Conservation (phyloP, 2,113 vertebrate genomes). For the Hippocampus barbouri region DNA sequence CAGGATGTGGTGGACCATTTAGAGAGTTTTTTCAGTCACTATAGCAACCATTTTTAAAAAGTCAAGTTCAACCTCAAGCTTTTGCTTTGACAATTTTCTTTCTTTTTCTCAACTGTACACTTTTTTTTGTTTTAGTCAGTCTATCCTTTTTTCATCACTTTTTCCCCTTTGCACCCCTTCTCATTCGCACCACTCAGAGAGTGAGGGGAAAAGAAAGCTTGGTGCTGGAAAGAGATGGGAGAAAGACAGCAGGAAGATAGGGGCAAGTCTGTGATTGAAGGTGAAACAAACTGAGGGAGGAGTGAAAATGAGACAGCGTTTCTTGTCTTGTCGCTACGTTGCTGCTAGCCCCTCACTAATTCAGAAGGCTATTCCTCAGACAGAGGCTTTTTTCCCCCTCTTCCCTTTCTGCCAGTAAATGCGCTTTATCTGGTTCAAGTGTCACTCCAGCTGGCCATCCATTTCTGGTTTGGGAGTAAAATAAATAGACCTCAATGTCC, state of each 20-base stretch:
- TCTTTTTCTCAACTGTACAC: slow-evolving; percentile 4
- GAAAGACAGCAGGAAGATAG: slow-evolving; percentile 40
- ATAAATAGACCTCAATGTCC: slow-evolving; percentile 42
- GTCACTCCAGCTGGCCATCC: slow-evolving; percentile 60
- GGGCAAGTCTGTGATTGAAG: slow-evolving; percentile 59
- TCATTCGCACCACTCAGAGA: slow-evolving; percentile 57
- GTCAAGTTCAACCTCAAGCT: slow-evolving; percentile 55
- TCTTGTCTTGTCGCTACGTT: slow-evolving; percentile 62
- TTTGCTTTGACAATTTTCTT: slow-evolving; percentile 18
- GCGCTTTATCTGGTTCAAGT: slow-evolving; percentile 60
- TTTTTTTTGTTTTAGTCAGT: slow-evolving; percentile 3
- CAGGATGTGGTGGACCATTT: background rate
- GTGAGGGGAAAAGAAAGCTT: slow-evolving; percentile 40
- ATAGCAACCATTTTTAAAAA: slow-evolving; percentile 64
- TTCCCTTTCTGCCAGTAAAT: slow-evolving; percentile 48
- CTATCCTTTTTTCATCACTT: slow-evolving; percentile 23
- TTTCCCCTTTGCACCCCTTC: slow-evolving; percentile 37
- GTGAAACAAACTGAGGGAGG: slow-evolving; percentile 59
- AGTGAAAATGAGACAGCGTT: slow-evolving; percentile 67
- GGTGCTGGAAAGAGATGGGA: slow-evolving; percentile 46
- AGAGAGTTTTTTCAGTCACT: slow-evolving; percentile 35
- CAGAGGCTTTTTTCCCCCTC: slow-evolving; percentile 53
- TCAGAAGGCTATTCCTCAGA: slow-evolving; percentile 61
- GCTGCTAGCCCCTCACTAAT: slow-evolving; percentile 60
- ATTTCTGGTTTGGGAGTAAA: slow-evolving; percentile 38